Evolutionary conservation across 2,797 vertebrate species (phyloP).

Genomic region (Catamblyrhynchus diadema): DNA sequence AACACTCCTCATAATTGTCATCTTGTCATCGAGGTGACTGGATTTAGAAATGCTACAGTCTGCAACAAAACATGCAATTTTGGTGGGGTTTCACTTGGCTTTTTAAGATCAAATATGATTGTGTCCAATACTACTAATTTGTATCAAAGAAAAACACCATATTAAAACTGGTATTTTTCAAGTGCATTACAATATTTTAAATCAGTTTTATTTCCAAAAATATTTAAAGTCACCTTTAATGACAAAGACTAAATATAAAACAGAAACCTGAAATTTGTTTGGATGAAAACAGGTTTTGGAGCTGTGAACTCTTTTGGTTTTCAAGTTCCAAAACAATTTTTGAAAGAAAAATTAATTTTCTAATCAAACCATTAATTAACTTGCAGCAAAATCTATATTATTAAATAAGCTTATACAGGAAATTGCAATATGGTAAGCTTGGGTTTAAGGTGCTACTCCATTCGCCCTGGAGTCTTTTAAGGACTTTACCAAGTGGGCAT

Average conservation of each 20-base stretch:
- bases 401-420: constrained; percentile 52
- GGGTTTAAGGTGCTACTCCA: constrained; percentile 67
- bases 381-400: constrained; percentile 38
- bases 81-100: not conserved
- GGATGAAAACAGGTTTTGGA: not conserved
- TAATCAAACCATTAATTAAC: constrained; percentile 39
- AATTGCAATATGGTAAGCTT: constrained; percentile 47
- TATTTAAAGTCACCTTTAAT: not conserved
- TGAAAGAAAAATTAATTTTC: constrained; percentile 22
- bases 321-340: not conserved
- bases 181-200: not conserved
- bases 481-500: constrained; percentile 94
- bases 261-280: constrained; percentile 17
- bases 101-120: not conserved
- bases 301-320: not conserved
- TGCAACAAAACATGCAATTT: not conserved
- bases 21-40: not conserved
- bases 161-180: not conserved
- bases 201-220: not conserved
- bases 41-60: not conserved
- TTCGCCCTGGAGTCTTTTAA: constrained; percentile 3
- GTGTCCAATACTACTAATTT: not conserved
- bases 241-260: constrained; percentile 1
- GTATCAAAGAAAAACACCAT: not conserved
- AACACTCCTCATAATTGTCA: not conserved